Evolutionary conservation across 2,797 vertebrate species (phyloP).

Genomic region (Coregonus sp.): DNA sequence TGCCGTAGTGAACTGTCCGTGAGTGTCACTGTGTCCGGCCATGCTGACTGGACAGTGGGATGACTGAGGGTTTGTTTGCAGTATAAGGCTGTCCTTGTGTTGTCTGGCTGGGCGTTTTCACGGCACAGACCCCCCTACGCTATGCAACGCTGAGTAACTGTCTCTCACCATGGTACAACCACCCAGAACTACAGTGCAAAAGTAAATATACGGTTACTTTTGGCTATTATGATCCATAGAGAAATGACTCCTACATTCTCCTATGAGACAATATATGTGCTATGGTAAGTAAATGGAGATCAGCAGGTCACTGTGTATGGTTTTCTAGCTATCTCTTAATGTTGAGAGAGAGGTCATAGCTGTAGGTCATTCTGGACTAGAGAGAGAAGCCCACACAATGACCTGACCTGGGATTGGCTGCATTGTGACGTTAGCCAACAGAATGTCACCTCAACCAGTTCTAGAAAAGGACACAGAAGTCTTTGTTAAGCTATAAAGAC

Average conservation of each 20-base stretch:
- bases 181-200: constrained; percentile 65
- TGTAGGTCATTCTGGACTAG: constrained; percentile 25
- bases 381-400: constrained; percentile 32
- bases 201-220: too few relatives aligned
- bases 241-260: too few relatives aligned
- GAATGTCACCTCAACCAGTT: constrained; percentile 80
- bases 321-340: not conserved
- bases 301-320: not conserved
- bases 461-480: constrained; percentile 83
- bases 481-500: constrained; percentile 77
- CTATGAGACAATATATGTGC: too few relatives aligned
- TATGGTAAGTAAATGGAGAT: not conserved
- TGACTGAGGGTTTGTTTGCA: constrained; percentile 39
- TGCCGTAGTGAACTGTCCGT: not conserved
- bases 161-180: constrained; percentile 79
- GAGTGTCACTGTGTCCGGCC: not conserved
- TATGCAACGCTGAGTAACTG: constrained; percentile 71
- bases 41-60: constrained; percentile 15
- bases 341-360: not conserved
- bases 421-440: constrained; percentile 46
- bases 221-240: too few relatives aligned
- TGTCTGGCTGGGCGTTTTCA: constrained; percentile 55
- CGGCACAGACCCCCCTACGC: not conserved
- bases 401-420: constrained; percentile 50
- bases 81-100: constrained; percentile 38